phyloP scores from a whole-genome alignment of 2,113 vertebrate genomes.

The Odontophorus gujanensis region DNA sequence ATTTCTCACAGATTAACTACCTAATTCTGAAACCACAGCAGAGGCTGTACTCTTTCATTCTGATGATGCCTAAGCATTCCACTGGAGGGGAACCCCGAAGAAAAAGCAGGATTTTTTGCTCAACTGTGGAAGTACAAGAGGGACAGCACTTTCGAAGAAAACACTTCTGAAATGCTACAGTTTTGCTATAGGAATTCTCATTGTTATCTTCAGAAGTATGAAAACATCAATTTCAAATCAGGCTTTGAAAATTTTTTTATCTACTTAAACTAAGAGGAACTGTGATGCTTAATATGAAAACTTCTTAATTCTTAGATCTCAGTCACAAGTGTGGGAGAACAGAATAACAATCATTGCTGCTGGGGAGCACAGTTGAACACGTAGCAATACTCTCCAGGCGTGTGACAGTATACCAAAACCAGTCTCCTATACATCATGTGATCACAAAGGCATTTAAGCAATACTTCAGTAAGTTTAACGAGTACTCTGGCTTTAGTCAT shows the following conservation, averaged over 20 bases:
- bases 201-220: not conserved
- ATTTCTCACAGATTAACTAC: not conserved
- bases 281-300: not conserved
- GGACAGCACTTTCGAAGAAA: not conserved
- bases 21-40: not conserved
- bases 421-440: fast-evolving
- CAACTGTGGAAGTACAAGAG: not conserved
- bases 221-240: not conserved
- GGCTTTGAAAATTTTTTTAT: not conserved
- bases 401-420: not conserved
- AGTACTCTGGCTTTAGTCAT: too few relatives aligned
- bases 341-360: not conserved
- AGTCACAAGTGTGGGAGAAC: not conserved
- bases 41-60: not conserved
- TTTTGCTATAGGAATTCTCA: not conserved
- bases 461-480: not conserved
- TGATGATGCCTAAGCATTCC: too few relatives aligned
- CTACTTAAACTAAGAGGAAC: not conserved
- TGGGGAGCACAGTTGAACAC: not conserved
- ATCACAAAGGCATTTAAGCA: not conserved
- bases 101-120: not conserved
- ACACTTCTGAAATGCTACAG: not conserved
- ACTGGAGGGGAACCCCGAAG: not conserved
- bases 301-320: not conserved
- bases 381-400: not conserved